Evolutionary conservation across 2,113 vertebrate species (phyloP), one percentile per base, ranked within the genome.

Genomic region (Phyllopteryx taeniolatus): DNA sequence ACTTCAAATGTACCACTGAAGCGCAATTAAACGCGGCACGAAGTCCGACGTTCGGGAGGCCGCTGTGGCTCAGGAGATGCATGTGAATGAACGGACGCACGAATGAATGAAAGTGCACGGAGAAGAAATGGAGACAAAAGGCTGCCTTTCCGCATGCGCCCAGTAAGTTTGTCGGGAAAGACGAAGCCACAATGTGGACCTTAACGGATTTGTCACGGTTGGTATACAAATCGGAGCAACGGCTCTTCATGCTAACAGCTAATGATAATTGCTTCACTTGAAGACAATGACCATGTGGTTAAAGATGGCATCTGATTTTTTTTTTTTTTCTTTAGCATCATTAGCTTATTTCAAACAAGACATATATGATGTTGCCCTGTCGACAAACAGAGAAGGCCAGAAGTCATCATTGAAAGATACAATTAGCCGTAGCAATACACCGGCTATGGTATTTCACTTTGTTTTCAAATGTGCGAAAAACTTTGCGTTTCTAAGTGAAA

Each of bases 181-280:
- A 86, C 84, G 75, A 89, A 76, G 87, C 77, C 61, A 77, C 75
- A 61, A 74, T 71, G 83, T 84, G 91, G 90, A 90, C 59, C 79
- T 86, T 87, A 81, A 84, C 68, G 91, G 89, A 90, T 79, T 84
- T 71, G 77, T 76, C 80, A 87, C 79, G 93, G 92, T 93, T 93
- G 91, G 93, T 94, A 94, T 92, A 79, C 78, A 84, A 80, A 80
- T 63, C 68, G 74, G 76, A 75, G 78, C 63, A 61, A 70, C 27
- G 73, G 79, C 76, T 62, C 71, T 78, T 78, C 59, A 70, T 31
- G 46, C 31, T 70, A 39, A 39, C 35, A 39, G 35, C 35, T 39
- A 39, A 39, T 39, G 35, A 6, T 39, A 39, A 39, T 39, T 39
- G 35, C 35, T 39, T 39, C 35, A 39, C 2, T 39, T 39, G 6